phyloP scores from a whole-genome alignment of 92 coral and sea anemone species.

The Porites rus region DNA sequence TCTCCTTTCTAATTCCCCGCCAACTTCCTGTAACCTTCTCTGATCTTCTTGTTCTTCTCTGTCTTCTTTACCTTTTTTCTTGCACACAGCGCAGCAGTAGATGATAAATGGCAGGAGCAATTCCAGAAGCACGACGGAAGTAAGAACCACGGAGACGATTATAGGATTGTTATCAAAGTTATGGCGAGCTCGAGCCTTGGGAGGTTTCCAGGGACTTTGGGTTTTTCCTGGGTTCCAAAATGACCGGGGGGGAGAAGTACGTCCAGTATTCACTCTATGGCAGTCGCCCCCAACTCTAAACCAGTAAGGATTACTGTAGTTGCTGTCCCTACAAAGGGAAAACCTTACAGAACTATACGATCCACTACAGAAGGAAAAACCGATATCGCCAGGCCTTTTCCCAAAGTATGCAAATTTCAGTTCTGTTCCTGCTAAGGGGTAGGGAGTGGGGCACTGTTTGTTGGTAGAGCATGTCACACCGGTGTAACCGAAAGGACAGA shows the following conservation, averaged over 20 bases:
- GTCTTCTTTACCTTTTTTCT: slow-evolving; percentile 4
- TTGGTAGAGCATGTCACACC: slow-evolving; percentile 55
- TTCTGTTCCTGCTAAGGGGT: slow-evolving; percentile 11
- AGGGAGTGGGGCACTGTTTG: slow-evolving; percentile 49
- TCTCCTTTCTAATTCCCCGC: slow-evolving; percentile 29
- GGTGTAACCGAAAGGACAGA: slow-evolving; percentile 56
- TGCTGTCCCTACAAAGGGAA: slow-evolving; percentile 52
- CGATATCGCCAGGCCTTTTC: slow-evolving; percentile 55
- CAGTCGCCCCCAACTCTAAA: slow-evolving; percentile 42
- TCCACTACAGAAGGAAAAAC: slow-evolving; percentile 60
- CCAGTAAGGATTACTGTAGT: slow-evolving; percentile 16
- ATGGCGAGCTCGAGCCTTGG: not conserved
- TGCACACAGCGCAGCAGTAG: slow-evolving; percentile 13
- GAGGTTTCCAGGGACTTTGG: no score
- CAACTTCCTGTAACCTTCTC: slow-evolving; percentile 14
- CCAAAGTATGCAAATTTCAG: not conserved
- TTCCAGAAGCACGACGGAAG: slow-evolving; percentile 31
- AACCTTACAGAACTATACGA: slow-evolving; percentile 51
- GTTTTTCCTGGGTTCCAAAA: not conserved
- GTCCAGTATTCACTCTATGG: no score
- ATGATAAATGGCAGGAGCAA: slow-evolving; percentile 32
- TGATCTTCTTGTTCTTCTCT: slow-evolving; percentile 32
- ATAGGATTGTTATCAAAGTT: slow-evolving; percentile 56
- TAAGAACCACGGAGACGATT: slow-evolving; percentile 30
- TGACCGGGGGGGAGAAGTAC: not conserved